A percentile compares a stretch with the other conserved stretches of the same genome.
Evolutionary conservation across 2,888 invertebrate genomes (phyloP).

Genomic region (Agonopterix heracliana): DNA sequence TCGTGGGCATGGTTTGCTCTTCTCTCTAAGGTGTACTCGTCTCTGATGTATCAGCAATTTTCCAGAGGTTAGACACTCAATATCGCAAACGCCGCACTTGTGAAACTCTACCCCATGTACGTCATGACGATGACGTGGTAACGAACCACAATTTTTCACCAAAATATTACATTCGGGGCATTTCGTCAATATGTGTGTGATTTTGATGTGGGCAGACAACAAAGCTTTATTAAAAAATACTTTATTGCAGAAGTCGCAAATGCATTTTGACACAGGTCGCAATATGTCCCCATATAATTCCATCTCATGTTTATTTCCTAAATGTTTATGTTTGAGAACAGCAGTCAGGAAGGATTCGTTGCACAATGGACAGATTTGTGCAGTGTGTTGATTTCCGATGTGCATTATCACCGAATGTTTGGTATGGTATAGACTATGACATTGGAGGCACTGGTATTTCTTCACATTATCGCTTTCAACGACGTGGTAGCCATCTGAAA

Average conservation of each 20-base stretch:
- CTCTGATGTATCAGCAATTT: not conserved
- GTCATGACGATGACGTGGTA: no score
- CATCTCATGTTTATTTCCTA: not conserved
- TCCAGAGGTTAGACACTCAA: not conserved
- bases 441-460: conserved; percentile 23
- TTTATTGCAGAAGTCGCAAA: not conserved
- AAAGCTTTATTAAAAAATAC: not conserved
- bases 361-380: not conserved
- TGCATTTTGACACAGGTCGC: no score
- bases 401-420: conserved; percentile 9
- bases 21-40: conserved; percentile 9
- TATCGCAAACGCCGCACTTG: conserved; percentile 15
- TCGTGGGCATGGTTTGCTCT: conserved; percentile 35
- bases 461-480: conserved; percentile 11
- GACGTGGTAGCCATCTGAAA: no score
- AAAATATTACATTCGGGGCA: no score
- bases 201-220: not conserved
- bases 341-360: not conserved
- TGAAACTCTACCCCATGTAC: not conserved
- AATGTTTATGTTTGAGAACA: not conserved
- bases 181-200: no score
- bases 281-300: no score
- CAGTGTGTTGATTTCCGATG: not conserved
- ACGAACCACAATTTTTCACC: no score
- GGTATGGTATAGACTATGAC: conserved; percentile 21